These are phyloP conservation scores for Stenurella melanura DNA, from an alignment of 2,888 invertebrate genomes.

Conservation along the genomic window DNA sequence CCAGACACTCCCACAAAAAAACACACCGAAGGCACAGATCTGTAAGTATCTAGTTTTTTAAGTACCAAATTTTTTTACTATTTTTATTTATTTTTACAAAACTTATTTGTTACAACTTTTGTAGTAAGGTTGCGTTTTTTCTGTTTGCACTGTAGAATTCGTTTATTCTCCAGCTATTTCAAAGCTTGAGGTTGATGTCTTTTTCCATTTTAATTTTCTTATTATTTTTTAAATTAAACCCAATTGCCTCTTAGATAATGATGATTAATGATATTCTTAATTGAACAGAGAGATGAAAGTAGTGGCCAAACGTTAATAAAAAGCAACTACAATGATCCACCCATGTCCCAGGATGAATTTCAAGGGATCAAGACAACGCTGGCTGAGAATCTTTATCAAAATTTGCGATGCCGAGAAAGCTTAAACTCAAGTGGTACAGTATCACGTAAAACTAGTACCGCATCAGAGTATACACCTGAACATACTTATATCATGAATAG, in stretches of 20 bases:
- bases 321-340: conserved; percentile 56
- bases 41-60: conserved; percentile 74
- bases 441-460: conserved; percentile 77
- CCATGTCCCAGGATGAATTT: conserved; percentile 58
- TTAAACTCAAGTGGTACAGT: conserved; percentile 72
- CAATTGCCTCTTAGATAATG: not conserved
- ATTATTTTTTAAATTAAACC: conserved; percentile 22
- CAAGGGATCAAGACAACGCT: conserved; percentile 68
- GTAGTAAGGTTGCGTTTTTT: conserved; percentile 34
- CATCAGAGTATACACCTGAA: conserved; percentile 77
- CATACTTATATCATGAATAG: conserved; percentile 71
- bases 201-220: conserved; percentile 27
- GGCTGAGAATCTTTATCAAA: conserved; percentile 68
- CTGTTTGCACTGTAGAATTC: conserved; percentile 58
- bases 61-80: conserved; percentile 19
- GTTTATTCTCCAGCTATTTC: conserved; percentile 28
- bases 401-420: conserved; percentile 69
- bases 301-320: conserved; percentile 64
- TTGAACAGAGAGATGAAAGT: conserved; percentile 66
- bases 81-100: conserved; percentile 4
- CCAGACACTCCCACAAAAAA: conserved; percentile 79
- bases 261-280: conserved; percentile 16
- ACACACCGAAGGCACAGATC: conserved; percentile 82
- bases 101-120: not conserved
- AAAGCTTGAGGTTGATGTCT: conserved; percentile 21